These are phyloP conservation scores for Oedothorax gibbosus DNA, from an alignment of 1,140 invertebrate genomes.

Conservation along the genomic window DNA sequence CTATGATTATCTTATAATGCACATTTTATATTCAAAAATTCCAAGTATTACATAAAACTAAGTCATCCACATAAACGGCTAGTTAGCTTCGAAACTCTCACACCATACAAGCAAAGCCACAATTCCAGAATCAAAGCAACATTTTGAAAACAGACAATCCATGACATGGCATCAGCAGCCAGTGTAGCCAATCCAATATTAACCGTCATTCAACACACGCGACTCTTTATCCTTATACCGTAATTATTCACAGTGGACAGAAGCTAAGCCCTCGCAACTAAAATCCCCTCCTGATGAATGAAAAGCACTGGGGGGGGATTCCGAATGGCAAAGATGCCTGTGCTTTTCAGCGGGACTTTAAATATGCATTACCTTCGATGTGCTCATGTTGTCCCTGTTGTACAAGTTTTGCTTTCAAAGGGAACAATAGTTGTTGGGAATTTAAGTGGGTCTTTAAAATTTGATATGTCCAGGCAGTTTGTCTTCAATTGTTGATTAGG, in stretches of 20 bases:
- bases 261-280: conserved; percentile 16
- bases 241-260: conserved; percentile 16
- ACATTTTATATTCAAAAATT: too few relatives aligned
- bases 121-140: too few relatives aligned
- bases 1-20: too few relatives aligned
- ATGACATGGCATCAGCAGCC: too few relatives aligned
- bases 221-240: conserved; percentile 19
- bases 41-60: too few relatives aligned
- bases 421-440: conserved; percentile 53
- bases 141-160: too few relatives aligned
- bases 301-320: conserved; percentile 17
- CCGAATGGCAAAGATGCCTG: conserved; percentile 8
- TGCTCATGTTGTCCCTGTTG: neutral
- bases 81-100: too few relatives aligned
- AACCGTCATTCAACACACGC: conserved; percentile 30
- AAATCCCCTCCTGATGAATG: conserved; percentile 45
- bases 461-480: conserved; percentile 44
- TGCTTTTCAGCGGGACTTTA: conserved; percentile 34
- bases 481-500: conserved; percentile 59
- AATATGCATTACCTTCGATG: conserved; percentile 44
- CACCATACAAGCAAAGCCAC: too few relatives aligned
- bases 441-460: conserved; percentile 58
- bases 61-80: too few relatives aligned
- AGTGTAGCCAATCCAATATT: conserved; percentile 12
- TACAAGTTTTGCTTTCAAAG: conserved; percentile 58